A percentile compares a stretch with the other conserved stretches of the same genome.
Evolutionary conservation across 2,888 invertebrate species (phyloP).

Genomic region (Cynaeus angustus): DNA sequence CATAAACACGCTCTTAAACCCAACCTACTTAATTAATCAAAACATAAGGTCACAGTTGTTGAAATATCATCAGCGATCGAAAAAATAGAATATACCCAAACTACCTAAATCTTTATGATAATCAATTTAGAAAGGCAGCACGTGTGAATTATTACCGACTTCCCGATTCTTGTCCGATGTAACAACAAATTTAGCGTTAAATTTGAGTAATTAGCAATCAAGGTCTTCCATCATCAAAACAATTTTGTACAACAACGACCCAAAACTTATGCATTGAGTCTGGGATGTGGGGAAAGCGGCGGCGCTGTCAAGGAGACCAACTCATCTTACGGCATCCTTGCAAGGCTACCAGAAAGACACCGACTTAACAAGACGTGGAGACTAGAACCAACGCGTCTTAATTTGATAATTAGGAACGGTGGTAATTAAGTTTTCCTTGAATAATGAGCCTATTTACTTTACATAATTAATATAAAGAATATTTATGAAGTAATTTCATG

Average conservation of each 20-base stretch:
- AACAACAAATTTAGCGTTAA: neutral
- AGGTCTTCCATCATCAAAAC: conserved; percentile 7
- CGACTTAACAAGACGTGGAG: too few relatives aligned
- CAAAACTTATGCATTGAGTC: conserved; percentile 36
- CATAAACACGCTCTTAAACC: neutral
- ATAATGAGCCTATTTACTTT: neutral
- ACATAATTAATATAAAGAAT: neutral
- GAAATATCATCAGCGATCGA: neutral
- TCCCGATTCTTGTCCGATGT: conserved; percentile 23
- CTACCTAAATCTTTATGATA: conserved; percentile 7
- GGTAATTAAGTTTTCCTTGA: neutral
- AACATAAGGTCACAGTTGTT: conserved; percentile 10
- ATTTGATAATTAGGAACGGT: neutral
- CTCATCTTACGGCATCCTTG: conserved; percentile 47
- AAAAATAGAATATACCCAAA: neutral
- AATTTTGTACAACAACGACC: conserved; percentile 20
- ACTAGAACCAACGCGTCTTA: too few relatives aligned
- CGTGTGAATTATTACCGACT: conserved; percentile 22
- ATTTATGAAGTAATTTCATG: neutral
- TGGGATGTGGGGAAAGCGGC: conserved; percentile 35
- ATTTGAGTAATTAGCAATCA: conserved; percentile 18
- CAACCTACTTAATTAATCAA: conserved; percentile 5
- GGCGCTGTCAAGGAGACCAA: conserved; percentile 44
- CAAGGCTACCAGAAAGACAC: conserved; percentile 36
- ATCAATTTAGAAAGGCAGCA: conserved; percentile 33